These are phyloP conservation scores for Drosophila kohkoa DNA, from an alignment of 1,140 invertebrate species.

Conservation along the genomic window DNA sequence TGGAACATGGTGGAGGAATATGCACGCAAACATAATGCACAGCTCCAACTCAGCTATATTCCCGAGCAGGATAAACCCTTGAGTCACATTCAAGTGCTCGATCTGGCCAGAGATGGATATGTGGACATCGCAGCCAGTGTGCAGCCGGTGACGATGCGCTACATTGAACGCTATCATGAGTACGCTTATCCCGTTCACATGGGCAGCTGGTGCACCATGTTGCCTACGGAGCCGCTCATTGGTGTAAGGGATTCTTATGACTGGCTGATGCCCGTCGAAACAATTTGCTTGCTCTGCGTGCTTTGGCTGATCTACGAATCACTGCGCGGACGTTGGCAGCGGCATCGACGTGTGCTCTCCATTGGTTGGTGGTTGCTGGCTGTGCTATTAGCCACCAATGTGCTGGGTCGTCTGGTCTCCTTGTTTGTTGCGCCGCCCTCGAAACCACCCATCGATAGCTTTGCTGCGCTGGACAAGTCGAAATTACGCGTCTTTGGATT, in stretches of 20 bases:
- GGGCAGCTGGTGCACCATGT: conserved; percentile 66
- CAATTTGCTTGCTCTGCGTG: conserved; percentile 11
- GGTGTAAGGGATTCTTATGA: conserved; percentile 19
- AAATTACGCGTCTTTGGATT: conserved; percentile 43
- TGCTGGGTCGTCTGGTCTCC: conserved; percentile 36
- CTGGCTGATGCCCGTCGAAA: conserved; percentile 15
- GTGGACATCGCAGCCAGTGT: conserved; percentile 61
- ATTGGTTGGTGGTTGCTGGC: conserved; percentile 51
- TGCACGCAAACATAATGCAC: conserved; percentile 48
- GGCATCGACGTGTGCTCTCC: conserved; percentile 21
- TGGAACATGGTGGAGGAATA: conserved; percentile 56
- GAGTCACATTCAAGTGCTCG: conserved; percentile 48
- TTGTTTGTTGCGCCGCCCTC: conserved; percentile 42
- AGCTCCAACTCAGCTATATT: conserved; percentile 27
- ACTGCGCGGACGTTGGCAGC: conserved; percentile 11
- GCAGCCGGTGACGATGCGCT: conserved; percentile 48
- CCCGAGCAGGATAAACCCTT: conserved; percentile 19
- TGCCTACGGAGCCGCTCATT: conserved; percentile 47
- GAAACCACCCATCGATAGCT: conserved; percentile 33
- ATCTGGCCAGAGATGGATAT: conserved; percentile 29
- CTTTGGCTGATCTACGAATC: conserved; percentile 36
- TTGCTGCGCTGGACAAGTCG: conserved; percentile 32
- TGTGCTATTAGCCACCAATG: conserved; percentile 46
- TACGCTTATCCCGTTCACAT: conserved; percentile 50
- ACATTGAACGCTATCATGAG: conserved; percentile 19